A percentile compares a stretch with the other conserved stretches of the same genome.
Evolutionary conservation across 2,888 invertebrate species (phyloP).

Genomic region (Chaitophorus viminalis): DNA sequence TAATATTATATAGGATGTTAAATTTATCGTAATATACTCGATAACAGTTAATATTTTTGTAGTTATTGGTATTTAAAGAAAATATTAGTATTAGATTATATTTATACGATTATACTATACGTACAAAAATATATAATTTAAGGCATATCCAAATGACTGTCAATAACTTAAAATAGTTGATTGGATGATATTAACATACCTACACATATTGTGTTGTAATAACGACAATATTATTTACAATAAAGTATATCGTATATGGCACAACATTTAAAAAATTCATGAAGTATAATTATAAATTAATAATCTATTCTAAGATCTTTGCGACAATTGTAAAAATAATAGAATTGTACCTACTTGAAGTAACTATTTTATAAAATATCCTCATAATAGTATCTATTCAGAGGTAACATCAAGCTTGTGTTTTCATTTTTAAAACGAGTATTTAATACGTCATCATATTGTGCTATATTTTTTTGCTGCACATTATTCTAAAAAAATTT

Average conservation of each 20-base stretch:
- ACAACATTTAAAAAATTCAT: background rate
- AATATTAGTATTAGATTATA: no score
- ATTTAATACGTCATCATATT: conserved; percentile 20
- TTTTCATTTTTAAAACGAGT: background rate
- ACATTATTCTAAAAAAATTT: background rate
- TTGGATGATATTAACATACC: no score
- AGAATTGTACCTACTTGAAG: background rate
- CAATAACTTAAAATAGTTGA: no score
- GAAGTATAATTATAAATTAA: background rate
- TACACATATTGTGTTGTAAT: no score
- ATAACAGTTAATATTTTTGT: no score
- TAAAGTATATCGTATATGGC: background rate
- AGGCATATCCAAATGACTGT: no score
- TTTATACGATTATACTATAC: no score
- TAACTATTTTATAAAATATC: background rate
- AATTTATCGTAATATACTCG: no score
- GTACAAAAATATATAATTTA: no score
- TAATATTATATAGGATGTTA: no score
- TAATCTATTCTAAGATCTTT: background rate
- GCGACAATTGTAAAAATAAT: background rate
- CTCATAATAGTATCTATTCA: background rate
- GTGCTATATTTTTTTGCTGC: background rate
- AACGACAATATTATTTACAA: background rate
- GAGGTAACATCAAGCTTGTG: background rate
- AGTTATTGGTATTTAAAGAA: no score